phyloP scores from a whole-genome alignment of 2,888 invertebrate species.

The Mimumesa dahlbomi region DNA sequence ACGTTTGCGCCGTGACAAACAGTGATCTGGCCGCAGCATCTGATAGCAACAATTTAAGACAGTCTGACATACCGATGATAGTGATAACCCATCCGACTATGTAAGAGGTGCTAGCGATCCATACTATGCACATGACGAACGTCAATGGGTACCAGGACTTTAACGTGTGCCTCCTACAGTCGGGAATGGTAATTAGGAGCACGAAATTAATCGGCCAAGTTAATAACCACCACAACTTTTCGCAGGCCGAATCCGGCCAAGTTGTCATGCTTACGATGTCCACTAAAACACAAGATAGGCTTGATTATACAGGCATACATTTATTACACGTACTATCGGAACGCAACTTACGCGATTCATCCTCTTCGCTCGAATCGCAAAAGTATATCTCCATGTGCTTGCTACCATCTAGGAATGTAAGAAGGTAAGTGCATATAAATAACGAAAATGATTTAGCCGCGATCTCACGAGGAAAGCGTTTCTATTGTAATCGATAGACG shows the following conservation, averaged over 20 bases:
- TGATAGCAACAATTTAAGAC: too few species aligned
- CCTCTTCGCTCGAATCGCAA: constrained; percentile 64
- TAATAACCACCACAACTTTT: constrained; percentile 84
- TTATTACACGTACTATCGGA: not conserved
- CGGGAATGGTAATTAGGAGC: constrained; percentile 89
- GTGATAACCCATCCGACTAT: constrained; percentile 94
- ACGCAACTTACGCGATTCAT: constrained; percentile 58
- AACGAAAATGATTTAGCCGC: not conserved
- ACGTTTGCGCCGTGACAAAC: not conserved
- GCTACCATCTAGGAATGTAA: constrained; percentile 26
- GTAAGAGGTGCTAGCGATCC: constrained; percentile 91
- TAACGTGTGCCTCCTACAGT: constrained; percentile 85
- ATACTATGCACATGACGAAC: constrained; percentile 89
- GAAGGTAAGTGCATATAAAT: not conserved
- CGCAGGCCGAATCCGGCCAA: constrained; percentile 82
- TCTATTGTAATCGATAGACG: too few species aligned
- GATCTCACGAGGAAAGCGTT: too few species aligned
- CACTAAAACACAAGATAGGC: constrained; percentile 45
- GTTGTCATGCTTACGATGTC: constrained; percentile 81
- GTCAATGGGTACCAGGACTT: constrained; percentile 83
- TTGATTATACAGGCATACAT: not conserved
- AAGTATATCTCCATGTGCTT: constrained; percentile 56
- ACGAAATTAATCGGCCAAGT: constrained; percentile 89
- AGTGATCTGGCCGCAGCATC: not conserved
- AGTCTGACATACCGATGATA: constrained; percentile 87